Base-by-base conservation (phyloP, 2,888 invertebrate species). In the Acronicta alni region DNA sequence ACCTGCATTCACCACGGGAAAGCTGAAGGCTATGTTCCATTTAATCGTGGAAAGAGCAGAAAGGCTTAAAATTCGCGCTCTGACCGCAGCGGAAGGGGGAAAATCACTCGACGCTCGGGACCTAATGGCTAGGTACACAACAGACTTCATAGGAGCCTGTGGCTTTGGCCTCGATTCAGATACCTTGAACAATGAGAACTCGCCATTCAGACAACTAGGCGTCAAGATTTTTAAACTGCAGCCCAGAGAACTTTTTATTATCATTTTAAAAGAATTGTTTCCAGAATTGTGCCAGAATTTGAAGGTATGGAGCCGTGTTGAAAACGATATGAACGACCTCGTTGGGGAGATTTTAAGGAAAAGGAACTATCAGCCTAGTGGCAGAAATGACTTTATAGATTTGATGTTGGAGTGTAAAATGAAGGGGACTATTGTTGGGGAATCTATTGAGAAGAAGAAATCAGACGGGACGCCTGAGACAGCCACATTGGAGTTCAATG, bases 121-220 rank as follows among this genome's bases (percentile, higher is more conserved):
- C 3, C 60, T 87, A 2, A 86, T 87, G 87, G 85, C 85, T 0
- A 70, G 85, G 9, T 87, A 80, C 49, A 83, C 85, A 0, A 87
- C 85, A 0, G 87, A 87, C 18, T 87, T 87, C 32, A 87, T 87
- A 4, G 88, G 86, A 4, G 83, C 83, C 0, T 86, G 86, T 52
- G 88, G 83, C 17, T 85, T 87, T 18, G 87, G 87, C 0, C 74
- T 87, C 3, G 81, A 85, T 37, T 68, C 77, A 47, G 76, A 87
- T 37, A 61, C 83, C 0, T 70, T 87, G 3, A 81, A 74, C 30
- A 75, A 83, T 15, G 84, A 86, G 46, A 72, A 83, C 41, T 88
- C 86, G 1, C 55, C 77, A 2, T 85, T 86, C 46, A 77, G 88
- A 60, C 62, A 77, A 48, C 71, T 75, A 0, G 77, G 77, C 0